These are phyloP conservation scores for Onthophagus taurus DNA, from an alignment of 1,140 invertebrate species.

Conservation along the genomic window DNA sequence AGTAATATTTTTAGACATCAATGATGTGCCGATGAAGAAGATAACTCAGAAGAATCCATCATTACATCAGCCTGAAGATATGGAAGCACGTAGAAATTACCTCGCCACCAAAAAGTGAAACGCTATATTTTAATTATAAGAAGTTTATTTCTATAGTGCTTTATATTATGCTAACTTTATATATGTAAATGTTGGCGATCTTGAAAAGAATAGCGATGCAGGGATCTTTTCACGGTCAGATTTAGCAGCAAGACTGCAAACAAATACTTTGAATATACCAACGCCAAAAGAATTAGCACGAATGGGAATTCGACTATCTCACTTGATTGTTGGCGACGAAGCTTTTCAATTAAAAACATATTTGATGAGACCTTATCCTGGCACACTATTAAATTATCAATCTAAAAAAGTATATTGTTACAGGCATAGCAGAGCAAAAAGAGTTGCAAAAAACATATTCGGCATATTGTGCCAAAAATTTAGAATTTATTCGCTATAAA, in stretches of 20 bases:
- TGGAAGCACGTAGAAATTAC: background rate
- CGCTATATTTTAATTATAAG: no score
- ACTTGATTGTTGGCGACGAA: conserved; percentile 37
- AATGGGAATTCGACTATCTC: conserved; percentile 2
- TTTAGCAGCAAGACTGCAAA: conserved; percentile 3
- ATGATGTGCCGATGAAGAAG: conserved; percentile 10
- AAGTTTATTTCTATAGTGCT: conserved; percentile 1
- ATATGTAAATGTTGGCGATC: background rate
- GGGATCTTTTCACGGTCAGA: conserved; percentile 7
- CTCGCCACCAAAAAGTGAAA: background rate
- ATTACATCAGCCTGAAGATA: background rate
- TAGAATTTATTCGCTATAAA: no score
- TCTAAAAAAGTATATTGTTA: no score
- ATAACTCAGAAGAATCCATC: background rate
- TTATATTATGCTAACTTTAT: background rate
- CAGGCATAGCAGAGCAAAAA: no score
- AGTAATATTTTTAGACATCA: conserved; percentile 10
- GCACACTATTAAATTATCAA: conserved; percentile 17
- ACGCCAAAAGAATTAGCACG: background rate
- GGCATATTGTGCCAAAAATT: no score
- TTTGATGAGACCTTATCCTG: conserved; percentile 38
- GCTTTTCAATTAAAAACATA: conserved; percentile 37
- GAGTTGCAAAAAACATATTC: no score
- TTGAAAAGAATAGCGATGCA: conserved; percentile 6
- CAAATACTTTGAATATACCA: conserved; percentile 8